Base-by-base conservation (phyloP, 2,888 invertebrate genomes). In the Stenurella melanura region DNA sequence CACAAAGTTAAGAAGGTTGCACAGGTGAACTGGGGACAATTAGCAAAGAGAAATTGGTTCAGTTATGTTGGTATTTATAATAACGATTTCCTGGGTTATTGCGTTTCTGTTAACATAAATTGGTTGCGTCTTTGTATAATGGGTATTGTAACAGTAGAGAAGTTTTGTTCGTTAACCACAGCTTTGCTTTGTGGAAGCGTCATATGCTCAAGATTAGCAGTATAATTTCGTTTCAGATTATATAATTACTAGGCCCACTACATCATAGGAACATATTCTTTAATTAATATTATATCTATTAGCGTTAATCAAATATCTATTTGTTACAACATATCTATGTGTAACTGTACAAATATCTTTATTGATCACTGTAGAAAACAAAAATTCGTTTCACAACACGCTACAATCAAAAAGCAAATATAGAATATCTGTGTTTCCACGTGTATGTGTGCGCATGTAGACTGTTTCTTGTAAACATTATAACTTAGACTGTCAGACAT, bases 101-200 rank as follows among this genome's bases (percentile, higher is more conserved):
- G 77, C 77, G 18, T 70, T 71, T 21, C 73, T 74, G 77, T 76
- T 73, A 78, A 78, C 79, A 78, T 78, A 78, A 78, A 77, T 79
- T 75, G 75, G 77, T 75, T 60, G 70, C 67, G 63, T 79, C 75
- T 77, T 74, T 63, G 73, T 77, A 73, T 76, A 78, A 77, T 71
- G 79, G 75, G 77, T 63, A 61, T 58, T 58, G 74, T 26, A 75
- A 79, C 78, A 73, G 73, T 54, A 63, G 54, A 57, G 74, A 19
- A 42, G 66, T 66, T 71, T 71, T 77, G 75, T 76, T 78, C 12
- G 66, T 54, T 56, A 75, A 72, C 75, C 71, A 60, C 72, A 70
- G 21, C 34, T 67, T 18, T 21, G 60, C 54, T 26, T 67, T 42
- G 21, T 67, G 57, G 21, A 19, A 30, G 68, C 76, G 69, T 17